Conservation (phyloP, 2,888 invertebrate genomes). For the Mechanitis messenoides region DNA sequence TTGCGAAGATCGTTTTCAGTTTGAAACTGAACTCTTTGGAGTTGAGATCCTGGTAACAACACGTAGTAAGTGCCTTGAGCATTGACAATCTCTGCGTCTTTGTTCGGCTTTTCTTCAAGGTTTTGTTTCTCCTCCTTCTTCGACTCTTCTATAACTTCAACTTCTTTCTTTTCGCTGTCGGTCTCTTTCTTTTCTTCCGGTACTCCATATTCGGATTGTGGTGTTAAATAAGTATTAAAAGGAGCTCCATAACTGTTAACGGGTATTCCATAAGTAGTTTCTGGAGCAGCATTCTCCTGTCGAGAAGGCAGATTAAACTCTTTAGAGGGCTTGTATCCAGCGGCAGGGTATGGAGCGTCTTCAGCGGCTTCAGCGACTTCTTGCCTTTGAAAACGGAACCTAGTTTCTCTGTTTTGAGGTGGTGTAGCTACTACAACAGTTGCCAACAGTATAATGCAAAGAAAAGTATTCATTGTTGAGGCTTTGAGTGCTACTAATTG, state of each 20-base stretch:
- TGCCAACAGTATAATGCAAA: slow-evolving; percentile 52
- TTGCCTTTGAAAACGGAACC: slow-evolving; percentile 51
- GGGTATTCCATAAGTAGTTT: slow-evolving; percentile 59
- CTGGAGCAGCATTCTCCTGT: slow-evolving; percentile 51
- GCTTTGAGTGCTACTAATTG: slow-evolving; percentile 50
- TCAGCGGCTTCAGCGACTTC: slow-evolving; percentile 46
- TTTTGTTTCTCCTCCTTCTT: slow-evolving; percentile 31
- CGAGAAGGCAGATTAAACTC: slow-evolving; percentile 60
- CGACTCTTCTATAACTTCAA: slow-evolving; percentile 26
- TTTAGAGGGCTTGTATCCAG: slow-evolving; percentile 55
- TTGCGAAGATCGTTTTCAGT: slow-evolving; percentile 71
- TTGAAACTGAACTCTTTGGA: slow-evolving; percentile 79
- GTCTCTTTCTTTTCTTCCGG: slow-evolving; percentile 32
- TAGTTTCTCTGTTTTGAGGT: slow-evolving; percentile 47
- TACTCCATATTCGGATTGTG: slow-evolving; percentile 52
- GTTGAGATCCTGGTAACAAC: slow-evolving; percentile 78
- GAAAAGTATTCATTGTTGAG: slow-evolving; percentile 57
- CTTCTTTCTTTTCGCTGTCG: slow-evolving; percentile 29
- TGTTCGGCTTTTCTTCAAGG: slow-evolving; percentile 37
- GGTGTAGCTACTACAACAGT: slow-evolving; percentile 59
- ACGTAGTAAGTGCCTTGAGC: slow-evolving; percentile 79
- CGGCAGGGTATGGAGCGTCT: slow-evolving; percentile 58
- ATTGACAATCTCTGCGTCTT: slow-evolving; percentile 55
- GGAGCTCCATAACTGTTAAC: slow-evolving; percentile 65
- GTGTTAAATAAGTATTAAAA: slow-evolving; percentile 52